These are phyloP conservation scores for Caerostris extrusa DNA, from an alignment of 1,140 invertebrate species.

Conservation along the genomic window DNA sequence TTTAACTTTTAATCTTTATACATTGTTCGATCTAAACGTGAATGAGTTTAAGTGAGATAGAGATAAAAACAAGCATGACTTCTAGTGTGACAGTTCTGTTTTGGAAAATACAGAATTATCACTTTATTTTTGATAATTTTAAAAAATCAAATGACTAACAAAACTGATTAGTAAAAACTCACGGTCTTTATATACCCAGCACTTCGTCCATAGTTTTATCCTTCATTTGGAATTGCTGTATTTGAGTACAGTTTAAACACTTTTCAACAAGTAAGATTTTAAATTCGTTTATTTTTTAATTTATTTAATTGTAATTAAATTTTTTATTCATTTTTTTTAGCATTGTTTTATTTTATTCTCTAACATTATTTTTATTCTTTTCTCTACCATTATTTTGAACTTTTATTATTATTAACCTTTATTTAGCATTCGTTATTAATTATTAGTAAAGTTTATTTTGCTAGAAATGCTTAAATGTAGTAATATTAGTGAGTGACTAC, in stretches of 20 bases:
- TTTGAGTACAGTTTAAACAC: too few species aligned
- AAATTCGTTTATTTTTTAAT: too few species aligned
- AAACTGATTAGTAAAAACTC: not conserved
- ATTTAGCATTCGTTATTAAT: too few species aligned
- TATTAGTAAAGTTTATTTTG: too few species aligned
- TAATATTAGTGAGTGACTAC: too few species aligned
- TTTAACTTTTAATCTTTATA: too few species aligned
- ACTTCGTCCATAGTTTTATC: not conserved
- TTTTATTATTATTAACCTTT: too few species aligned
- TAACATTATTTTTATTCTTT: too few species aligned
- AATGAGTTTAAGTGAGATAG: not conserved
- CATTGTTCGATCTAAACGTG: not conserved
- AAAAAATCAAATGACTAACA: not conserved
- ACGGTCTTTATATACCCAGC: not conserved
- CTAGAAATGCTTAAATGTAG: too few species aligned
- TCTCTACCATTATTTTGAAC: too few species aligned
- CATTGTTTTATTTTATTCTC: too few species aligned
- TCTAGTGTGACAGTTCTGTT: not conserved
- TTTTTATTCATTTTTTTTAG: not conserved
- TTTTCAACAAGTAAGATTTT: too few species aligned
- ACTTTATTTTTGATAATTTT: not conserved
- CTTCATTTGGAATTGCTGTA: not conserved
- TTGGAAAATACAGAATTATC: not conserved
- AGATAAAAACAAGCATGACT: not conserved
- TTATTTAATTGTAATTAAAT: not conserved